phyloP scores from a whole-genome alignment of 2,888 invertebrate genomes.

The Strigamia transsilvanica region DNA sequence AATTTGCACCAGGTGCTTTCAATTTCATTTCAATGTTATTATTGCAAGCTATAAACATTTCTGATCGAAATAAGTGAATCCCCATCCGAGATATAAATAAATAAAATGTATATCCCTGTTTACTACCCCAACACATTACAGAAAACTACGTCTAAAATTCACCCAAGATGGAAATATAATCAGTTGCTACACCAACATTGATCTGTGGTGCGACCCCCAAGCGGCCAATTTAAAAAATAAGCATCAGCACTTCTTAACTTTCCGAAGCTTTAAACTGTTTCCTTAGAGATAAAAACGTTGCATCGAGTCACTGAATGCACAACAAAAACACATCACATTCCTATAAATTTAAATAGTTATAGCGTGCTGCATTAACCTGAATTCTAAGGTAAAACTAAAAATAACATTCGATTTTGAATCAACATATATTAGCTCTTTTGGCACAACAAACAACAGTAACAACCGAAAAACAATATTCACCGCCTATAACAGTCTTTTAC shows the following conservation, averaged over 20 bases:
- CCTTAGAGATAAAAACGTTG: not conserved
- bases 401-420: no score
- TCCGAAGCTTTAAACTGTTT: not conserved
- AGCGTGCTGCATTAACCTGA: no score
- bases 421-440: no score
- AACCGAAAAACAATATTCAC: no score
- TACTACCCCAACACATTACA: not conserved
- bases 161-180: not conserved
- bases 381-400: no score
- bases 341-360: not conserved
- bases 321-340: not conserved
- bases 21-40: conserved; percentile 25
- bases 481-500: no score
- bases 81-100: not conserved
- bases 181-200: not conserved
- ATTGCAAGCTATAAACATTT: not conserved
- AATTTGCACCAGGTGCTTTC: conserved; percentile 26
- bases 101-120: not conserved
- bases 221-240: not conserved
- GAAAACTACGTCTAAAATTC: not conserved
- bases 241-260: not conserved
- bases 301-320: not conserved
- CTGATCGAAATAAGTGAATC: not conserved
- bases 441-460: no score
- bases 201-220: not conserved